Conservation (phyloP, 2,797 vertebrate genomes). For the Ptychadena robeensis region DNA sequence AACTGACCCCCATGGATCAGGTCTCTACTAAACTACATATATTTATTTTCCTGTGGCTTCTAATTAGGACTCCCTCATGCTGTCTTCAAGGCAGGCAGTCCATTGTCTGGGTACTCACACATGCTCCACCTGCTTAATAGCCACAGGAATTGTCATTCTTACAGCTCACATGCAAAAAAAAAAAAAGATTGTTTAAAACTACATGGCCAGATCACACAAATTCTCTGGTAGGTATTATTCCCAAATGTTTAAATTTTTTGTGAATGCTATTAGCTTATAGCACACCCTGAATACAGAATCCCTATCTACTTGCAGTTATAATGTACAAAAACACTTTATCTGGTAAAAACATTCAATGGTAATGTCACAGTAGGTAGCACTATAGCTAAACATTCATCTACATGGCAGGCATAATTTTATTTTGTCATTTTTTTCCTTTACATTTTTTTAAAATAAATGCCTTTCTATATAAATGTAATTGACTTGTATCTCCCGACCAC, state of each 20-base stretch:
- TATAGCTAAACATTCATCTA: neutral
- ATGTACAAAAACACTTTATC: neutral
- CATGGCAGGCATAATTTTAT: neutral
- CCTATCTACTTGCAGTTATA: neutral
- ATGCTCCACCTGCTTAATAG: slow-evolving; percentile 4
- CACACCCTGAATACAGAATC: slow-evolving; percentile 10
- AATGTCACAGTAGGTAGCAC: neutral
- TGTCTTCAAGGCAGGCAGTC: neutral
- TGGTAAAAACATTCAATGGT: slow-evolving; percentile 1
- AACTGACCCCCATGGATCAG: neutral
- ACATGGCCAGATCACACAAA: neutral
- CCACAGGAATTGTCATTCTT: neutral
- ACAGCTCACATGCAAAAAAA: neutral
- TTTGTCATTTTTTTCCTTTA: neutral
- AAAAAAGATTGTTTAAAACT: neutral
- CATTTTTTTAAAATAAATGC: neutral
- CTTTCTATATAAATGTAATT: neutral
- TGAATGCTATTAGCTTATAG: slow-evolving; percentile 31
- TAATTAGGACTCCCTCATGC: slow-evolving; percentile 7
- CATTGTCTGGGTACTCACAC: slow-evolving; percentile 6
- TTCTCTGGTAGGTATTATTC: neutral
- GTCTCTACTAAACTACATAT: neutral
- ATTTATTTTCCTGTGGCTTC: neutral
- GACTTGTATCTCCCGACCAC: neutral
- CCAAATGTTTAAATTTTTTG: too few species aligned